phyloP scores from a whole-genome alignment of 2,797 vertebrate species.

The Pseudomugil gertrudae region DNA sequence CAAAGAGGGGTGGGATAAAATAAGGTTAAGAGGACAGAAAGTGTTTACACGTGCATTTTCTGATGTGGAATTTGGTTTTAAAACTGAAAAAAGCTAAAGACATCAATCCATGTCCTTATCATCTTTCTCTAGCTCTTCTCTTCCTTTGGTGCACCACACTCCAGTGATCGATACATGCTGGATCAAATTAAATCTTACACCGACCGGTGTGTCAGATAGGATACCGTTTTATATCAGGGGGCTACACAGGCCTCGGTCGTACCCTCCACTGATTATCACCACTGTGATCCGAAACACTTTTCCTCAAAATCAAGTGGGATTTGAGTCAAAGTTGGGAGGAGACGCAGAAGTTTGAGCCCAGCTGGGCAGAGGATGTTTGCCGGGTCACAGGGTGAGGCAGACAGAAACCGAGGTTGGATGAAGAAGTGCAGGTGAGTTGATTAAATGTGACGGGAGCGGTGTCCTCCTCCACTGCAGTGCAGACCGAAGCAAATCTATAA shows the following conservation, averaged over 20 bases:
- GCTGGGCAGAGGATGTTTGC: constrained; percentile 29
- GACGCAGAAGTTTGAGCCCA: constrained; percentile 20
- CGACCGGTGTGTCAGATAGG: constrained; percentile 5
- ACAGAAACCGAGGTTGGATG: constrained; percentile 58
- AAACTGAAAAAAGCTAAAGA: constrained; percentile 14
- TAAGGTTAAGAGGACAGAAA: background rate
- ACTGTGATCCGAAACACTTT: constrained; percentile 5
- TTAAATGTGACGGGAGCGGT: constrained; percentile 80
- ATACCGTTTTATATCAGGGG: constrained; percentile 9
- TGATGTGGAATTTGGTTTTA: constrained; percentile 15
- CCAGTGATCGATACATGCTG: constrained; percentile 42
- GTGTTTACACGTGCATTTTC: background rate
- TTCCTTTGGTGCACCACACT: constrained; percentile 8
- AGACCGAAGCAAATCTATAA: constrained; percentile 81
- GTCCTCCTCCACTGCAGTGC: constrained; percentile 70
- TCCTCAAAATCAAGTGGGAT: constrained; percentile 21
- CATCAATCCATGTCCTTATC: constrained; percentile 1
- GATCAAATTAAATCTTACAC: constrained; percentile 50
- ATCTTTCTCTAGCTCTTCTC: constrained; percentile 10
- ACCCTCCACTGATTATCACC: constrained; percentile 19
- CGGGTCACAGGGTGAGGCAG: constrained; percentile 46
- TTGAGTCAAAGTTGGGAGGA: constrained; percentile 27
- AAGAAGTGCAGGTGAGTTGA: constrained; percentile 77
- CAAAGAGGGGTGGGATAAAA: background rate
- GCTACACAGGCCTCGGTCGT: background rate